phyloP scores from a whole-genome alignment of 2,797 vertebrate species.

The Pteropus rufus region DNA sequence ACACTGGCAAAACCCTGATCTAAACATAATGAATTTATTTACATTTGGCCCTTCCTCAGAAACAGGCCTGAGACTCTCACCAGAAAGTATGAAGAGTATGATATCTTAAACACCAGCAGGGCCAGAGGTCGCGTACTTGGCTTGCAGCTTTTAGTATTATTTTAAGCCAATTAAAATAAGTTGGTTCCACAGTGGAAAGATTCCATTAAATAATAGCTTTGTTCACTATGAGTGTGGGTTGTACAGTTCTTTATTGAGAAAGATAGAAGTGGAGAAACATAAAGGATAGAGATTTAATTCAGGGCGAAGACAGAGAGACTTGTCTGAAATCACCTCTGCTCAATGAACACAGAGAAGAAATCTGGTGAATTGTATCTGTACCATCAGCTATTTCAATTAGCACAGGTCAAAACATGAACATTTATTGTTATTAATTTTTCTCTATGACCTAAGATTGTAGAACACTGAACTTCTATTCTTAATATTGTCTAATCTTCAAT shows the following conservation, averaged over 20 bases:
- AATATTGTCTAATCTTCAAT: background rate
- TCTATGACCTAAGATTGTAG: conserved; percentile 12
- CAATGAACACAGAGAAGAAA: background rate
- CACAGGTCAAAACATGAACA: background rate
- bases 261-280: background rate
- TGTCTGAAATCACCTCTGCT: background rate
- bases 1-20: conserved; percentile 65
- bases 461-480: background rate
- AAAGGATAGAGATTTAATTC: conserved; percentile 15
- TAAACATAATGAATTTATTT: conserved; percentile 69
- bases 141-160: conserved; percentile 64
- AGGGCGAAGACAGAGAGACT: background rate
- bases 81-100: conserved; percentile 70
- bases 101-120: conserved; percentile 64
- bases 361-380: background rate
- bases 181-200: conserved; percentile 74
- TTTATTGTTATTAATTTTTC: background rate
- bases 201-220: conserved; percentile 74
- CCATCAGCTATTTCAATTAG: background rate
- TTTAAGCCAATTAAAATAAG: conserved; percentile 78
- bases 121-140: conserved; percentile 62
- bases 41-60: conserved; percentile 69
- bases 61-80: conserved; percentile 49
- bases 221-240: conserved; percentile 39
- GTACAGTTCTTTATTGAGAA: conserved; percentile 19